Evolutionary conservation across 2,888 invertebrate species (phyloP).

Genomic region (Hypercompe scribonia): DNA sequence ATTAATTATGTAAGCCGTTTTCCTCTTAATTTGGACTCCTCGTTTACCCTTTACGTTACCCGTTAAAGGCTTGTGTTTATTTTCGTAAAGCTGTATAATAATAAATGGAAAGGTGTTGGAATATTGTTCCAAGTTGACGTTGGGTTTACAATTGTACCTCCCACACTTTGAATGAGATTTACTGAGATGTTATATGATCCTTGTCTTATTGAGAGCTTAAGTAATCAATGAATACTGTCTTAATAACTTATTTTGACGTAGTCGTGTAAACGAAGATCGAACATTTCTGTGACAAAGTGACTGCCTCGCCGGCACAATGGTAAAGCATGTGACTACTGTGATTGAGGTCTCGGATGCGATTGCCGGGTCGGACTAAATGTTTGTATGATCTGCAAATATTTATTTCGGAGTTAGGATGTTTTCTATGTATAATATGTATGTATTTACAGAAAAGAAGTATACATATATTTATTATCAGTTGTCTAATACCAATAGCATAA

Average conservation of each 20-base stretch:
- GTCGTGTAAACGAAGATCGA: not conserved
- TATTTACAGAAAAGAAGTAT: too few relatives aligned
- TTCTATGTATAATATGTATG: too few relatives aligned
- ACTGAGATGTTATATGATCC: not conserved
- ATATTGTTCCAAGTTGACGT: not conserved
- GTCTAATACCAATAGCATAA: too few relatives aligned
- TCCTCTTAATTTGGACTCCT: not conserved
- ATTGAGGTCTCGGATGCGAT: too few relatives aligned
- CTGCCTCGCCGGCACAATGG: too few relatives aligned
- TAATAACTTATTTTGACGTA: not conserved
- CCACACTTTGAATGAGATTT: not conserved
- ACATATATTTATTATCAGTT: too few relatives aligned
- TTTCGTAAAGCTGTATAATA: constrained; percentile 1
- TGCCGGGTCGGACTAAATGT: too few relatives aligned
- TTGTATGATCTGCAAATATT: too few relatives aligned
- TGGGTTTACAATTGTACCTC: not conserved
- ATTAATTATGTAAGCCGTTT: not conserved
- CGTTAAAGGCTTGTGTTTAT: not conserved
- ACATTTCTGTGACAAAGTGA: not conserved
- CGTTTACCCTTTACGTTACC: not conserved
- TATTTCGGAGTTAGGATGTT: too few relatives aligned
- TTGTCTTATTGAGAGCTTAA: not conserved
- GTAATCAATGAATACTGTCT: not conserved
- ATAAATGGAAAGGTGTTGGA: not conserved
- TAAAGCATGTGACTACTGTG: too few relatives aligned